Conservation (phyloP, 1,140 invertebrate genomes). For the Drosophila subpulchrella region DNA sequence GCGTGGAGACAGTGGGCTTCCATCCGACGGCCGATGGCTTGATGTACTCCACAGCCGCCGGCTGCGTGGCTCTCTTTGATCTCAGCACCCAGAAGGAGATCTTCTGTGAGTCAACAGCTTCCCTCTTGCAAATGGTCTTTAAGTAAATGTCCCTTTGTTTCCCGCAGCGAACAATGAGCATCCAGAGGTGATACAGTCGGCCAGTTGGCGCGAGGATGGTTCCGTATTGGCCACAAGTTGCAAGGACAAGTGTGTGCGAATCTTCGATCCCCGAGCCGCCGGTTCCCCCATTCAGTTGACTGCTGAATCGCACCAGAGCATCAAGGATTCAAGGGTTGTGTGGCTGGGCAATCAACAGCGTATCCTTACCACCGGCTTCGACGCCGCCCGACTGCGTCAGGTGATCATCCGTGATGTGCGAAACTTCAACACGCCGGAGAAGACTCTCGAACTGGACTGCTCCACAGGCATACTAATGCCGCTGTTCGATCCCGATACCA, state of each 20-base stretch:
- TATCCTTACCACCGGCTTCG: constrained; percentile 93
- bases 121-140: not conserved
- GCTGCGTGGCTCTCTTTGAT: constrained; percentile 94
- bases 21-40: constrained; percentile 94
- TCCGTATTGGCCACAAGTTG: constrained; percentile 90
- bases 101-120: constrained; percentile 87
- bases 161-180: constrained; percentile 90
- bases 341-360: constrained; percentile 94
- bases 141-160: not conserved
- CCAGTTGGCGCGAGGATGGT: constrained; percentile 94
- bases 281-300: constrained; percentile 87
- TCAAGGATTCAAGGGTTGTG: constrained; percentile 95
- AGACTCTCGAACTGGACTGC: constrained; percentile 92
- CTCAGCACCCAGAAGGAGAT: constrained; percentile 92
- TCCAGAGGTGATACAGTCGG: constrained; percentile 92
- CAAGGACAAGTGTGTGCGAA: constrained; percentile 93
- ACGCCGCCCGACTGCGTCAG: constrained; percentile 91
- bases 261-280: constrained; percentile 90
- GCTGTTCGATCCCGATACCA: constrained; percentile 95
- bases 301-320: constrained; percentile 92
- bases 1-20: constrained; percentile 94
- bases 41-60: constrained; percentile 92
- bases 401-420: constrained; percentile 94
- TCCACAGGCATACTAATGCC: constrained; percentile 97
- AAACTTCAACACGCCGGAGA: constrained; percentile 91